phyloP scores from a whole-genome alignment of 2,888 invertebrate genomes.

The Plagodis dolabraria region DNA sequence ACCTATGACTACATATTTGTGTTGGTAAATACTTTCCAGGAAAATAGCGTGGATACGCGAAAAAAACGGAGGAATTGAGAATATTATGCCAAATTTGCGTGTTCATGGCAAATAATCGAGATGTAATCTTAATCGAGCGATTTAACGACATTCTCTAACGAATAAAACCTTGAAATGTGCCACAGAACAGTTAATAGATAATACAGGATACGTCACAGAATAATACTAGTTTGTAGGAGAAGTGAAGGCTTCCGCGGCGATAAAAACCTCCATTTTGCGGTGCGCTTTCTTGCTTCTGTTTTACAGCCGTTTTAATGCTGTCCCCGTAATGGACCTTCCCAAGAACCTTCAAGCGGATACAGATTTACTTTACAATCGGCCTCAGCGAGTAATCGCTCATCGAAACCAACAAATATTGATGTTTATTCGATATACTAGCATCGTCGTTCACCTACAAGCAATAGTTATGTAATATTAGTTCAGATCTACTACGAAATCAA shows the following conservation, averaged over 20 bases:
- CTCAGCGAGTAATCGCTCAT: constrained; percentile 4
- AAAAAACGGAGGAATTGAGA: too few species aligned
- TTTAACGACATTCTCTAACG: constrained; percentile 2
- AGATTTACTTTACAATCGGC: constrained; percentile 11
- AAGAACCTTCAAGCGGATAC: constrained; percentile 17
- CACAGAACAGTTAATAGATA: not conserved
- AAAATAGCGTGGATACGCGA: too few species aligned
- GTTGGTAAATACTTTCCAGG: too few species aligned
- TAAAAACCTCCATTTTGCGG: constrained; percentile 14
- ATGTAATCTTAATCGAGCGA: constrained; percentile 14
- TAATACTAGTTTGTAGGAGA: not conserved
- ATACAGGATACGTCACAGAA: not conserved
- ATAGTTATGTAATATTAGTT: too few species aligned
- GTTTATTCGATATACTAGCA: too few species aligned
- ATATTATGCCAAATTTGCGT: constrained; percentile 1
- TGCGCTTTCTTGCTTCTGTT: constrained; percentile 16
- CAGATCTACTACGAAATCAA: too few species aligned
- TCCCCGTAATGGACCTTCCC: constrained; percentile 20
- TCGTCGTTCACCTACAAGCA: too few species aligned
- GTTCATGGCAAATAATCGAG: constrained; percentile 7
- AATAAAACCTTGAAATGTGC: constrained; percentile 3
- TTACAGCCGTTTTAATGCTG: constrained; percentile 24
- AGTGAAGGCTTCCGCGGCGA: not conserved
- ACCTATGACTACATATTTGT: too few species aligned
- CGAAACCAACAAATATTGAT: not conserved